Conservation (phyloP, 35 echinoderm and acorn worm species). For the Apostichopus californicus region DNA sequence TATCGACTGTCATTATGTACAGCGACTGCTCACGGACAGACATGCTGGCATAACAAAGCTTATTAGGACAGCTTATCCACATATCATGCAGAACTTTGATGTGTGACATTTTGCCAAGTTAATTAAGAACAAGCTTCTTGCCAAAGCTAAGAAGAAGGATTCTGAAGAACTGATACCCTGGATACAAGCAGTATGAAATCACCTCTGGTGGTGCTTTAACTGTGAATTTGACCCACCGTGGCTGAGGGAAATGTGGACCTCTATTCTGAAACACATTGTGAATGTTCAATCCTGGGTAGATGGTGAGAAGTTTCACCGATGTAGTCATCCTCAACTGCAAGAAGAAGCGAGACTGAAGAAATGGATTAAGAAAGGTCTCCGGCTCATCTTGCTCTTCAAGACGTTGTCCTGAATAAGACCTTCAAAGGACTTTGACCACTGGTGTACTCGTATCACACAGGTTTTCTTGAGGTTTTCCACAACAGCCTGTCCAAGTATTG, state of each 20-base stretch:
- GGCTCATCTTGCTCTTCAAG: too few species aligned
- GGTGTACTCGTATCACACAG: conserved; percentile 28
- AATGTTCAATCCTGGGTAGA: too few species aligned
- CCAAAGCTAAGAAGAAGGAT: conserved; percentile 40
- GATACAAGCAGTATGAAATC: conserved; percentile 50
- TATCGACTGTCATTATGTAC: too few species aligned
- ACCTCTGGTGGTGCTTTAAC: conserved; percentile 56
- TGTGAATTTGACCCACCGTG: conserved; percentile 16
- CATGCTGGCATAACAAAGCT: neutral
- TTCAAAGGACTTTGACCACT: conserved; percentile 59
- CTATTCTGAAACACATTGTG: neutral
- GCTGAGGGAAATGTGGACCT: conserved; percentile 38
- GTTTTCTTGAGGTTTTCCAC: conserved; percentile 37
- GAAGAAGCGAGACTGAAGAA: too few species aligned
- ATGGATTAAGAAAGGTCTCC: too few species aligned
- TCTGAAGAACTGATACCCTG: conserved; percentile 41
- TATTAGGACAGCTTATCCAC: conserved; percentile 33
- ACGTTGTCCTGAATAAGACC: conserved; percentile 32
- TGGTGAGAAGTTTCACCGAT: too few species aligned
- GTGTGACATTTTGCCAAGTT: conserved; percentile 64
- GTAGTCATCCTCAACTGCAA: too few species aligned
- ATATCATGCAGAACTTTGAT: conserved; percentile 66
- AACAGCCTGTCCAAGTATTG: conserved; percentile 16
- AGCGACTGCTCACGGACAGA: too few species aligned
- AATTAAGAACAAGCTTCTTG: conserved; percentile 48